Evolutionary conservation across 2,113 vertebrate genomes (phyloP), one percentile per base, ranked within the genome.

Genomic region (Colistium nudipinnis): DNA sequence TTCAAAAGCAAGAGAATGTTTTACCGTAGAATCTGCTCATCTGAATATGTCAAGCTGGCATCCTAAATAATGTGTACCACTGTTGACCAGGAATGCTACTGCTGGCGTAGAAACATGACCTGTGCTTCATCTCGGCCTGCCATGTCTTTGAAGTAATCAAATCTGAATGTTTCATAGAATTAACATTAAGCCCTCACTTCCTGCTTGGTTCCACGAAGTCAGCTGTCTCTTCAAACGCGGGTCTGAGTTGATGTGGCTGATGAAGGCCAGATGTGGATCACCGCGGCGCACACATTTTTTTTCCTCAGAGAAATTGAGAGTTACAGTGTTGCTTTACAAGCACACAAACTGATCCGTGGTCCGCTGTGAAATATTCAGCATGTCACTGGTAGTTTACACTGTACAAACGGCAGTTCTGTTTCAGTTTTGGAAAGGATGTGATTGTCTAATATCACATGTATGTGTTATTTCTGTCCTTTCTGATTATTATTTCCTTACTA

Each of bases 201-300:
- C 90, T 88, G 88, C 82, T 87, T 54, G 20, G 69, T 81, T 87
- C 83, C 82, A 85, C 66, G 28, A 80, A 83, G 71, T 88, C 87
- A 82, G 83, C 82, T 83, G 87, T 91, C 85, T 81, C 62, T 83
- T 84, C 74, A 69, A 88, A 87, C n/a, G 24, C 9, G 39, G 78
- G 66, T 63, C 72, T 64, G 67, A 48, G 68, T 47, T 85, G 85
- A 87, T 84, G 87, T 72, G 30, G 79, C 70, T 90, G 81, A 91
- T 89, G 82, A 87, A 80, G 83, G 74, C 87, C 90, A 91, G 83
- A 91, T 91, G 88, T 85, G 83, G 68, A 53, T 66, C 14, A 13
- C 41, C 44, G 59, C 41, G 70, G 75, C n/a, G 14, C 31, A 19
- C 69, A 82, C 60, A 61, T 57, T 71, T 68, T 62, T 45, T 63